phyloP scores from a whole-genome alignment of 2,113 vertebrate genomes.

The Pterophyllum scalare region DNA sequence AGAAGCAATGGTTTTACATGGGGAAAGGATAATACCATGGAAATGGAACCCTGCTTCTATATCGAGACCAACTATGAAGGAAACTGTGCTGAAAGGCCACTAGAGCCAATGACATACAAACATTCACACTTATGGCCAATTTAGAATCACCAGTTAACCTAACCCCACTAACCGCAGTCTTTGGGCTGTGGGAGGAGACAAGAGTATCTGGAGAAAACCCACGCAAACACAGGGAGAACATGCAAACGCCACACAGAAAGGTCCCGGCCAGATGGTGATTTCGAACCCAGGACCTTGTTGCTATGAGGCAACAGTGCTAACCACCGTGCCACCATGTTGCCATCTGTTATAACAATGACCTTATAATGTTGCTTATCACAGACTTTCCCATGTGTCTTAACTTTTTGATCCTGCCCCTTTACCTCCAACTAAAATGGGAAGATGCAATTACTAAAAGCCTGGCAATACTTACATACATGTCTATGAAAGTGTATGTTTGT shows the following conservation, averaged over 20 bases:
- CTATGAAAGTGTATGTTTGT: background rate
- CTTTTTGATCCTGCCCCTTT: background rate
- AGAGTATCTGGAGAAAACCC: too few relatives aligned
- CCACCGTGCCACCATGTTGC: too few relatives aligned
- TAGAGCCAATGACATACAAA: slow-evolving; percentile 16
- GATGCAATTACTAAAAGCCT: background rate
- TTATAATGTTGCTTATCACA: background rate
- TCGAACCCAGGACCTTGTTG: too few relatives aligned
- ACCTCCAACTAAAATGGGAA: background rate
- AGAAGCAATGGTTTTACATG: slow-evolving; percentile 55
- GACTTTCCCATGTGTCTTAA: slow-evolving; percentile 8
- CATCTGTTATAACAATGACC: slow-evolving; percentile 41
- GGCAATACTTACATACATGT: background rate
- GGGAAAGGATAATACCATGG: slow-evolving; percentile 67
- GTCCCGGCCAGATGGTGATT: too few relatives aligned
- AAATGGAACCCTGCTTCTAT: slow-evolving; percentile 66
- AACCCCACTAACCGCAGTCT: too few relatives aligned
- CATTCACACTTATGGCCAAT: too few relatives aligned
- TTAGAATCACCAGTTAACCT: too few relatives aligned
- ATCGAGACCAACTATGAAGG: slow-evolving; percentile 38
- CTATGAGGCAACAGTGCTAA: too few relatives aligned
- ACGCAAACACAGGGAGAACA: too few relatives aligned
- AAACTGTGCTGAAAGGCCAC: slow-evolving; percentile 52
- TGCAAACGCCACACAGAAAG: too few relatives aligned
- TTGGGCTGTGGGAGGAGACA: too few relatives aligned